Conservation (phyloP, 2,113 vertebrate species). For the Oriolus oriolus region DNA sequence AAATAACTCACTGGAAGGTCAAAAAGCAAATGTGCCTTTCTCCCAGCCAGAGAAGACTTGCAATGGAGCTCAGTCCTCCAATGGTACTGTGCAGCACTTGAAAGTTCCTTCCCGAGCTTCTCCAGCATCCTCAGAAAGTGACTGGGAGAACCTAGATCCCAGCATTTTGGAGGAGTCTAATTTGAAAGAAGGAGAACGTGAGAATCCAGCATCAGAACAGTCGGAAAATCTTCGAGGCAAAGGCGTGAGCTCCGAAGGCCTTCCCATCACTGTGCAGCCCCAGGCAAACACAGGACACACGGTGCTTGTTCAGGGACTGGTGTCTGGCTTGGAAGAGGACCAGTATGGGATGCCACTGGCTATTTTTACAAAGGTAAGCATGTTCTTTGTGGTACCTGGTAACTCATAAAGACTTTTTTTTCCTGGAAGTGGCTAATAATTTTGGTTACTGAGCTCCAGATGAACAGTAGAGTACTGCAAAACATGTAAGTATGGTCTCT, state of each 20-base stretch:
- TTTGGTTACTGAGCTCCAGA: background rate
- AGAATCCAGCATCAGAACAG: conserved; percentile 10
- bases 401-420: background rate
- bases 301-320: conserved; percentile 78
- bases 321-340: conserved; percentile 93
- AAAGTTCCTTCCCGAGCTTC: conserved; percentile 77
- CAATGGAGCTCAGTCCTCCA: conserved; percentile 26
- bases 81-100: conserved; percentile 58
- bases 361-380: conserved; percentile 92
- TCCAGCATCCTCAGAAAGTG: conserved; percentile 88
- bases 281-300: conserved; percentile 72
- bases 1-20: background rate
- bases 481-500: background rate
- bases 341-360: conserved; percentile 89
- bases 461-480: background rate
- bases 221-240: conserved; percentile 60
- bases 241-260: conserved; percentile 40
- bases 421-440: background rate
- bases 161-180: conserved; percentile 78
- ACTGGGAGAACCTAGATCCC: conserved; percentile 96
- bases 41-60: conserved; percentile 12
- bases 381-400: background rate
- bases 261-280: conserved; percentile 86
- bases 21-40: background rate
- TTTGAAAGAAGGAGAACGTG: conserved; percentile 57